A percentile compares a stretch with the other conserved stretches of the same genome.
phyloP scores from a whole-genome alignment of 1,140 invertebrate species.

The Popillia japonica region DNA sequence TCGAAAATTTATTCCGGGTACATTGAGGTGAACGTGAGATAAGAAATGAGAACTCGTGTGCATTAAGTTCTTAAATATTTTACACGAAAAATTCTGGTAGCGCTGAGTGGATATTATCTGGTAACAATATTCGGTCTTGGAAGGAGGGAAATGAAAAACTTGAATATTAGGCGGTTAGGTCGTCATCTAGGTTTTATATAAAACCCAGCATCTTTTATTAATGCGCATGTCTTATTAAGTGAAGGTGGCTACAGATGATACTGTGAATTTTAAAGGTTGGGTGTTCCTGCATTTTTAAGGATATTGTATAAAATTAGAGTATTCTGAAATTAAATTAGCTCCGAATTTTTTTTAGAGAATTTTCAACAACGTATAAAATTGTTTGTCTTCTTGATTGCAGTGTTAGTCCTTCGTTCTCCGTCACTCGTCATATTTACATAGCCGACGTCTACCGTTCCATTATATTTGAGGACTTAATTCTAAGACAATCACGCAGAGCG shows the following conservation, averaged over 20 bases:
- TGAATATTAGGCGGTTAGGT: neutral
- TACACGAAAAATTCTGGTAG: conserved; percentile 26
- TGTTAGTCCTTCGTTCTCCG: too few species aligned
- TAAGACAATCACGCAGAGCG: conserved; percentile 1
- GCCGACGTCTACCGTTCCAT: too few species aligned
- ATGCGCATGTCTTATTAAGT: neutral
- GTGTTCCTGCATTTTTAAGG: too few species aligned
- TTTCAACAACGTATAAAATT: too few species aligned
- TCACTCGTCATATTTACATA: too few species aligned
- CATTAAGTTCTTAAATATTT: conserved; percentile 35
- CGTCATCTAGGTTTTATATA: neutral
- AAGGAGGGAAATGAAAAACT: neutral
- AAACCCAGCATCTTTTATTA: neutral
- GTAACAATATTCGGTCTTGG: neutral
- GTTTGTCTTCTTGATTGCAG: too few species aligned
- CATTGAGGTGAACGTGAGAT: conserved; percentile 25
- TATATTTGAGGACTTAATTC: conserved; percentile 4
- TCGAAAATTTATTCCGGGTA: conserved; percentile 31
- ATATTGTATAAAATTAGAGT: too few species aligned
- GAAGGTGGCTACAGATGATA: neutral
- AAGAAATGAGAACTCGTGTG: conserved; percentile 22
- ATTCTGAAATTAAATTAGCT: too few species aligned
- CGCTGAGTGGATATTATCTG: conserved; percentile 20
- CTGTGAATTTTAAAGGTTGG: neutral
- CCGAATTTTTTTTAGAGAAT: too few species aligned